Conservation (phyloP, 1,140 invertebrate genomes). For the Cyphomyrmex costatus region DNA sequence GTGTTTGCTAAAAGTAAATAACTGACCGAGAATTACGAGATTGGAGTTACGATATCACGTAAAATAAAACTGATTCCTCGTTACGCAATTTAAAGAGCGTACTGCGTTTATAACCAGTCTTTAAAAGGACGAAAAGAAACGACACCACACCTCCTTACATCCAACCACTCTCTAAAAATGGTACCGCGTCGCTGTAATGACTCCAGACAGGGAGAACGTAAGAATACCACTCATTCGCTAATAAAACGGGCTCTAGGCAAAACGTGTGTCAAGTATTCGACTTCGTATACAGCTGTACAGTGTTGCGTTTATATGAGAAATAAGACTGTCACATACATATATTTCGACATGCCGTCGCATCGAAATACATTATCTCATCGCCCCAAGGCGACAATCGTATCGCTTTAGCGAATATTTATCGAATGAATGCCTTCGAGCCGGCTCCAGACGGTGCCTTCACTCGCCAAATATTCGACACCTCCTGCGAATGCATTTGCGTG, state of each 20-base stretch:
- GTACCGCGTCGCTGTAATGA: conserved; percentile 21
- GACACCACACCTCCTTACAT: neutral
- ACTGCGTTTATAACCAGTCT: neutral
- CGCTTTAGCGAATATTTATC: conserved; percentile 45
- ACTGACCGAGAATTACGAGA: neutral
- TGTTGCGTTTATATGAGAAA: neutral
- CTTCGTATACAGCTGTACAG: neutral
- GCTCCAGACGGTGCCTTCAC: conserved; percentile 17
- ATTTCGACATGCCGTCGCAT: conserved; percentile 31
- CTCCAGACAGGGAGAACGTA: neutral
- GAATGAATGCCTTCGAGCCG: neutral
- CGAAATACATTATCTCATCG: conserved; percentile 26
- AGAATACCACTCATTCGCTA: neutral
- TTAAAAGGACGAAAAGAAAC: conserved; percentile 45
- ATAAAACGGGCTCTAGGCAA: conserved; percentile 6
- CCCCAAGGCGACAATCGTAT: neutral
- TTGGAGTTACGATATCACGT: neutral
- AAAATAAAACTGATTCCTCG: neutral
- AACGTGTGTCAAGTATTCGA: neutral
- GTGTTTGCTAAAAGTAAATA: neutral
- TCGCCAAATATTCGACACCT: conserved; percentile 25
- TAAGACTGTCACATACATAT: neutral
- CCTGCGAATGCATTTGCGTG: conserved; percentile 24
- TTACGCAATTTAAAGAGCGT: conserved; percentile 43
- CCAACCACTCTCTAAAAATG: conserved; percentile 47